phyloP scores from a whole-genome alignment of 2,797 vertebrate species.

The Melanogrammus aeglefinus region DNA sequence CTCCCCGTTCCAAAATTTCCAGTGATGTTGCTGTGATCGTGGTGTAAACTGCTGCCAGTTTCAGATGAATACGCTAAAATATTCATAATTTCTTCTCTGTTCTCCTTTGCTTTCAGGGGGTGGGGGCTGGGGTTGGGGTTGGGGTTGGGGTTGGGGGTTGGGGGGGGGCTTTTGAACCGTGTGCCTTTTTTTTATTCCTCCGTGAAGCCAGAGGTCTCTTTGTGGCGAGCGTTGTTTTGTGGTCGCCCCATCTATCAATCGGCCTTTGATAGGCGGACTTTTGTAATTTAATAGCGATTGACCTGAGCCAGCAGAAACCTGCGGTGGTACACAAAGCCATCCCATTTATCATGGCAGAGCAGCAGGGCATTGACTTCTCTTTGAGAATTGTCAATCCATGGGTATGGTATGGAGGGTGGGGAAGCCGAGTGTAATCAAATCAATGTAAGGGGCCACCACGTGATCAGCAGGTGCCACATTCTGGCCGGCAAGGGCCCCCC shows the following conservation, averaged over 20 bases:
- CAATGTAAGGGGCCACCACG: slow-evolving; percentile 33
- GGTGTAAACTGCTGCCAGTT: slow-evolving; percentile 1
- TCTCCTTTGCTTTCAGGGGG: not conserved
- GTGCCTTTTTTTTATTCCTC: slow-evolving; percentile 6
- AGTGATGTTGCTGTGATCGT: not conserved
- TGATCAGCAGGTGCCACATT: slow-evolving; percentile 56
- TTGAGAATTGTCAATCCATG: slow-evolving; percentile 34
- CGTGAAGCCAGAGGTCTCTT: slow-evolving; percentile 5
- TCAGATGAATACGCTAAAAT: not conserved
- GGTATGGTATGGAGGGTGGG: slow-evolving; percentile 24
- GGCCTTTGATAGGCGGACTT: slow-evolving; percentile 81
- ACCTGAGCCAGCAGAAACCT: slow-evolving; percentile 82
- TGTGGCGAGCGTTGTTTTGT: slow-evolving; percentile 31
- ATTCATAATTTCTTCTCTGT: not conserved
- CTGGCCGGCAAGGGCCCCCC: slow-evolving; percentile 18
- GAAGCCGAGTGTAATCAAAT: slow-evolving; percentile 27
- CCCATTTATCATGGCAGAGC: slow-evolving; percentile 82
- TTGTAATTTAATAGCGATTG: slow-evolving; percentile 88
- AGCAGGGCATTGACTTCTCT: slow-evolving; percentile 57
- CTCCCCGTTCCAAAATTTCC: not conserved
- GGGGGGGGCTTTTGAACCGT: not conserved
- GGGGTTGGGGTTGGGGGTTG: too few species aligned
- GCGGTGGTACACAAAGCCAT: slow-evolving; percentile 82
- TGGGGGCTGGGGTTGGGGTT: too few species aligned
- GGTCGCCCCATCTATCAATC: slow-evolving; percentile 80